phyloP scores from a whole-genome alignment of 2,113 vertebrate genomes.

The Bujurquina vittata region DNA sequence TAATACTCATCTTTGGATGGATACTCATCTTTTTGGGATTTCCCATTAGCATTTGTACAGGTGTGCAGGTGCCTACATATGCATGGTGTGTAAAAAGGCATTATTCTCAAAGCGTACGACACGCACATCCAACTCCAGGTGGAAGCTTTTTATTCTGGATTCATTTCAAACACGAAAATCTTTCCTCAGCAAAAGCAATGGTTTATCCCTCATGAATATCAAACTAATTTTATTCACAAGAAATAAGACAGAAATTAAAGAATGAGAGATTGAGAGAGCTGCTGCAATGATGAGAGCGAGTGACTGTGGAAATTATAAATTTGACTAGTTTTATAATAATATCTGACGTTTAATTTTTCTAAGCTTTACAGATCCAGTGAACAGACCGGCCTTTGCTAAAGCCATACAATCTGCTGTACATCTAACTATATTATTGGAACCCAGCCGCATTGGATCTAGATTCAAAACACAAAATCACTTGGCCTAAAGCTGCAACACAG shows the following conservation, averaged over 20 bases:
- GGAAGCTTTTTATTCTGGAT: conserved; percentile 4
- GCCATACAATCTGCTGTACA: background rate
- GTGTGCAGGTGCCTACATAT: background rate
- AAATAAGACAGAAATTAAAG: conserved; percentile 10
- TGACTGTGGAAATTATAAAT: conserved; percentile 9
- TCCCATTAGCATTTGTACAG: background rate
- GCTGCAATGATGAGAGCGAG: background rate
- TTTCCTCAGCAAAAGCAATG: conserved; percentile 28
- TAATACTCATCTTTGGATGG: conserved; percentile 4
- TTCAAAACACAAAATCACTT: conserved; percentile 10
- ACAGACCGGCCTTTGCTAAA: conserved; percentile 1
- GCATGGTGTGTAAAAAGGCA: background rate
- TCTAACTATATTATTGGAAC: background rate
- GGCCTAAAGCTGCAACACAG: background rate
- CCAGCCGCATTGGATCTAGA: background rate
- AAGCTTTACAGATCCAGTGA: background rate
- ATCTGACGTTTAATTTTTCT: conserved; percentile 22
- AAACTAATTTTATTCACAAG: conserved; percentile 3
- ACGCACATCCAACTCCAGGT: background rate
- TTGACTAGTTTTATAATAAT: conserved; percentile 7
- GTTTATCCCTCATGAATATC: conserved; percentile 29
- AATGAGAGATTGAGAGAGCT: background rate
- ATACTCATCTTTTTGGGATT: background rate
- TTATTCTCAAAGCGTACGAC: background rate
- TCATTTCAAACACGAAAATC: conserved; percentile 22